These are phyloP conservation scores for Scolanthus callimorphus DNA, from an alignment of 92 coral and sea anemone genomes.

Conservation along the genomic window DNA sequence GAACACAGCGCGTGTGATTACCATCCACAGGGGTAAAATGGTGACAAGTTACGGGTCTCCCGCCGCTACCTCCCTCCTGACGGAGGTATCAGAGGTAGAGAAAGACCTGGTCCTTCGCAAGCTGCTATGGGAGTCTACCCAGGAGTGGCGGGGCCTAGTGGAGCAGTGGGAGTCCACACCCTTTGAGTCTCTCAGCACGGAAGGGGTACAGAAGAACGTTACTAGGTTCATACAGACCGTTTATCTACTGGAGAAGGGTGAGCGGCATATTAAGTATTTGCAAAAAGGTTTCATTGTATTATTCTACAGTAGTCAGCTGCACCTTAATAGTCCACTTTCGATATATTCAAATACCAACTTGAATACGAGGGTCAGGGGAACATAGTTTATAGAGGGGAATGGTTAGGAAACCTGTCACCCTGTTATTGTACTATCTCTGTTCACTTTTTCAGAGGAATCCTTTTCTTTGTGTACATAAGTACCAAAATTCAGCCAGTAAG, in stretches of 20 bases:
- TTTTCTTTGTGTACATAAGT: too few species aligned
- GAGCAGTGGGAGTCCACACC: constrained; percentile 81
- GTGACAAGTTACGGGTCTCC: constrained; percentile 33
- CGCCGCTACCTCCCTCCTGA: constrained; percentile 69
- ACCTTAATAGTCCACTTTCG: too few species aligned
- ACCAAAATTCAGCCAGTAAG: too few species aligned
- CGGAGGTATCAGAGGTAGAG: constrained; percentile 89
- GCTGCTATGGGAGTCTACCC: constrained; percentile 92
- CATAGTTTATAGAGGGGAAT: too few species aligned
- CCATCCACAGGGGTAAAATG: constrained; percentile 29
- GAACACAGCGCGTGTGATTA: neutral
- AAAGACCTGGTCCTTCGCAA: constrained; percentile 80
- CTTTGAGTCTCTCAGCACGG: constrained; percentile 77
- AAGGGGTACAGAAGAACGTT: constrained; percentile 81
- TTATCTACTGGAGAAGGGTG: constrained; percentile 90
- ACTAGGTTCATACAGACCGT: constrained; percentile 84
- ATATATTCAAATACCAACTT: too few species aligned
- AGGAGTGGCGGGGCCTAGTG: constrained; percentile 88
- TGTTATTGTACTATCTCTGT: too few species aligned
- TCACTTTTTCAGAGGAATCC: too few species aligned
- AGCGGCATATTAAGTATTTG: too few species aligned
- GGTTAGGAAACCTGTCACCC: too few species aligned
- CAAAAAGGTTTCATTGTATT: too few species aligned
- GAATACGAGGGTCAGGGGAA: too few species aligned
- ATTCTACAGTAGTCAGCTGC: too few species aligned